These are phyloP conservation scores for Tragelaphus eurycerus DNA, from an alignment of 2,797 vertebrate genomes.

Conservation along the genomic window DNA sequence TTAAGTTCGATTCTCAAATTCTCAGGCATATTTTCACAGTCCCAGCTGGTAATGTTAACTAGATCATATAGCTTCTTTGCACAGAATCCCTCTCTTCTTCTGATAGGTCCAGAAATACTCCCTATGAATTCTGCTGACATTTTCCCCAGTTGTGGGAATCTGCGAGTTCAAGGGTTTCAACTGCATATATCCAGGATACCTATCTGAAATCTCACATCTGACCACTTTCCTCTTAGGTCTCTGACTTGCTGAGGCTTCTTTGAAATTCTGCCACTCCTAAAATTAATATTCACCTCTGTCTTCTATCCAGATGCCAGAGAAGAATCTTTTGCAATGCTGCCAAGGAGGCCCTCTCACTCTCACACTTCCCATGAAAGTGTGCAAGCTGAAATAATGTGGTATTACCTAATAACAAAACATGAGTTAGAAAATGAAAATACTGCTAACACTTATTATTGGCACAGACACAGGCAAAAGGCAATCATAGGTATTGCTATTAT, in stretches of 20 bases:
- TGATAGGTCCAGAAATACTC: background rate
- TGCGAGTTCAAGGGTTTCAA: background rate
- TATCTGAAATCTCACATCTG: background rate
- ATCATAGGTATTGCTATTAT: background rate
- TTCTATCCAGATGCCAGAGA: background rate
- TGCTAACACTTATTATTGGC: background rate
- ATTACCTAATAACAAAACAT: background rate
- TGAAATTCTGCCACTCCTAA: background rate
- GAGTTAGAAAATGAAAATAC: background rate
- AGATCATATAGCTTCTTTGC: background rate
- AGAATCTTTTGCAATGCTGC: background rate
- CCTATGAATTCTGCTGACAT: background rate
- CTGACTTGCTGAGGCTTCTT: background rate
- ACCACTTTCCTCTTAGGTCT: background rate
- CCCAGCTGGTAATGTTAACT: background rate
- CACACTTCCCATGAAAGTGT: background rate
- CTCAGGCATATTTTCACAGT: background rate
- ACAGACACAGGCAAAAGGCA: background rate
- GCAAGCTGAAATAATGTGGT: background rate
- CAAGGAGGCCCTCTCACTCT: background rate
- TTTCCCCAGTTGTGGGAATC: background rate
- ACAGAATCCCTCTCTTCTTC: background rate
- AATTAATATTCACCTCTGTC: constrained; percentile 27
- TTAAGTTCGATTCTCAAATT: background rate
- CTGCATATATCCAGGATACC: background rate